Percentiles rank a stretch among this genome's conserved stretches.
These are phyloP conservation scores for Ectropis crepuscularia DNA, from an alignment of 2,888 invertebrate species.

Conservation along the genomic window DNA sequence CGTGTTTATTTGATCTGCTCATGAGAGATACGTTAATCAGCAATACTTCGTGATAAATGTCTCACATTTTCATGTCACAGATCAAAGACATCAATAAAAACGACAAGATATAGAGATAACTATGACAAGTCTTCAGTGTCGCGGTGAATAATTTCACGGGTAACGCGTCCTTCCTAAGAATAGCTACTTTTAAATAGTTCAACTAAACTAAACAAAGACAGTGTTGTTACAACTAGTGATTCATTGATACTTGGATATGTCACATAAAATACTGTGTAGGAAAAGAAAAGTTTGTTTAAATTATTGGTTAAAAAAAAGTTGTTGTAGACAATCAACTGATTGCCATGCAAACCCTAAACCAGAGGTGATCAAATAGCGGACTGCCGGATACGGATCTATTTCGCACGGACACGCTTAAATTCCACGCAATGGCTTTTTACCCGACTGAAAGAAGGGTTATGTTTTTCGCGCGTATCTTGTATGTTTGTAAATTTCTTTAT, in stretches of 20 bases:
- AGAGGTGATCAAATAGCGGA: no score
- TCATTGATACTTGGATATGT: conserved; percentile 39
- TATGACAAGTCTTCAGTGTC: conserved; percentile 70
- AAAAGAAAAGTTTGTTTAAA: no score
- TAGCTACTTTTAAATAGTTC: conserved; percentile 72
- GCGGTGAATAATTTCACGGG: conserved; percentile 69
- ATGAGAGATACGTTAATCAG: conserved; percentile 66
- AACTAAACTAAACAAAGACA: conserved; percentile 43
- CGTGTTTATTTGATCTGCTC: conserved; percentile 69
- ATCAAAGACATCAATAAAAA: conserved; percentile 79
- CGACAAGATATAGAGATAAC: conserved; percentile 70
- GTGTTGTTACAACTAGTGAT: conserved; percentile 52
- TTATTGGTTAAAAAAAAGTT: no score
- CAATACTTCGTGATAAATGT: conserved; percentile 67
- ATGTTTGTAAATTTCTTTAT: no score
- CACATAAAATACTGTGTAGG: not conserved
- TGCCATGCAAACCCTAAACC: no score
- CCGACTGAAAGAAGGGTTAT: no score
- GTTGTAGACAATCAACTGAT: no score
- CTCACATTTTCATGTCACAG: conserved; percentile 59
- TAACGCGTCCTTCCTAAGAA: conserved; percentile 58
- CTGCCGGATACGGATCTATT: no score
- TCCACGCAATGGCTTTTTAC: no score
- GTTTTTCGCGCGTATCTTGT: no score
- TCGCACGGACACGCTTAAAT: no score